Evolutionary conservation across 1,140 invertebrate species (phyloP), one percentile per base, ranked within the genome.

Genomic region (Harpegnathos saltator): DNA sequence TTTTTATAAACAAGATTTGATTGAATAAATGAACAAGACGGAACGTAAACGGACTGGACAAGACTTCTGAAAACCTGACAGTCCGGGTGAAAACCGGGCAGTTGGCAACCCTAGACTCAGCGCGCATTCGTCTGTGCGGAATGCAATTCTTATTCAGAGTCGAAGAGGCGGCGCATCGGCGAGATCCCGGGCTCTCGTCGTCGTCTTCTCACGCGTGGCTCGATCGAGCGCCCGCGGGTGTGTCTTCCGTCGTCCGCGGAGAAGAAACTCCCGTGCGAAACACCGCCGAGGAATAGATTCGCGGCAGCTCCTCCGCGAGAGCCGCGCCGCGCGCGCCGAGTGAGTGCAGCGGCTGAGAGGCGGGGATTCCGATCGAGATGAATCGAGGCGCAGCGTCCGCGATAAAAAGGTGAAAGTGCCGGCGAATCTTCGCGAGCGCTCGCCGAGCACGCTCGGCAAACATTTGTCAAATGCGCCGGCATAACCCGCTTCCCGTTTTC

Each of bases 371-470:
- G 19, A 71, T 52, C 26, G 59, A 62, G 29, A 29, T 61, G 54
- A 65, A 77, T 65, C 26, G 61, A 65, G 4, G 44, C 29, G 22
- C 12, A 33, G 17, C 29, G 14, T 63, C 72, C 61, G 50, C 68
- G 72, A 72, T 75, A 83, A 83, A 89, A 86, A 73, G 50, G 61
- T 44, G 72, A 88, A 84, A 86, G 75, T 89, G 75, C 19, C 58
- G 22, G 24, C 11, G 59, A 77, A 89, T 85, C 80, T 86, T 26
- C 29, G 29, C 24, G 44, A 85, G 22, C 62, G 83, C 29, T 73
- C 56, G 19, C 61, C n/a, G 56, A 63, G 87, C 88, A 89, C 88
- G 88, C 81, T 88, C 85, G 56, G 48, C 84, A 89, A 89, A 89
- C 84, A 89, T 88, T 89, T 89, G 84, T 80, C 78, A 71, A 71